These are phyloP conservation scores for Yasuhikotakia modesta DNA, from an alignment of 2,797 vertebrate genomes.

Conservation along the genomic window DNA sequence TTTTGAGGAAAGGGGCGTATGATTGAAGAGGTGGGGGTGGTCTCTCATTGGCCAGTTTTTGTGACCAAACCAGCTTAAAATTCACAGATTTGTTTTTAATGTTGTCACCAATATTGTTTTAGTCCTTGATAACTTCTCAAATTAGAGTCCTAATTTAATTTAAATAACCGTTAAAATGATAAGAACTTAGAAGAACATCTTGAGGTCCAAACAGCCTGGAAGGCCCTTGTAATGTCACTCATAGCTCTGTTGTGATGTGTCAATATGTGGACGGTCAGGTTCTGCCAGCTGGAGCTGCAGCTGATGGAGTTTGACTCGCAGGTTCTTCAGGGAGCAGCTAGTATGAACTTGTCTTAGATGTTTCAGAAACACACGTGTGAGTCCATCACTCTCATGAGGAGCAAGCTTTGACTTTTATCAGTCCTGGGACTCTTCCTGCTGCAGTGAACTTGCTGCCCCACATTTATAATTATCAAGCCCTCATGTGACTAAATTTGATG, in stretches of 20 bases:
- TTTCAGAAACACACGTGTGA: conserved; percentile 34
- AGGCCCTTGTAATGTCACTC: conserved; percentile 24
- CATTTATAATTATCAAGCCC: conserved; percentile 23
- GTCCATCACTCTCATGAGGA: conserved; percentile 18
- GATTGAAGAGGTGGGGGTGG: neutral
- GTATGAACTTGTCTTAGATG: conserved; percentile 41
- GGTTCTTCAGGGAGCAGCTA: conserved; percentile 23
- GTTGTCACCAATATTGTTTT: neutral
- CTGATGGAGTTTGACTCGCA: conserved; percentile 28
- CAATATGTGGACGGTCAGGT: conserved; percentile 42
- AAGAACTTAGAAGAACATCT: neutral
- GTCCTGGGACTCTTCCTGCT: neutral
- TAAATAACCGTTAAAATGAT: neutral
- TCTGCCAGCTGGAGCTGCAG: conserved; percentile 26
- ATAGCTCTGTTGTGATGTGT: conserved; percentile 31
- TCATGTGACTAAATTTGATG: conserved; percentile 8
- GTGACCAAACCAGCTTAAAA: neutral
- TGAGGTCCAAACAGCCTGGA: neutral
- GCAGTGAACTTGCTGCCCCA: conserved; percentile 27
- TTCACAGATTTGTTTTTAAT: neutral
- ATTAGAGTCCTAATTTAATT: neutral
- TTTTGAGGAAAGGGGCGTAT: neutral
- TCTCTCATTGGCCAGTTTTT: neutral
- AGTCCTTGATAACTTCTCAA: neutral
- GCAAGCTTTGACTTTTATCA: neutral